These are phyloP conservation scores for Lepidurus packardi DNA, from an alignment of 1,140 invertebrate genomes.

Conservation along the genomic window DNA sequence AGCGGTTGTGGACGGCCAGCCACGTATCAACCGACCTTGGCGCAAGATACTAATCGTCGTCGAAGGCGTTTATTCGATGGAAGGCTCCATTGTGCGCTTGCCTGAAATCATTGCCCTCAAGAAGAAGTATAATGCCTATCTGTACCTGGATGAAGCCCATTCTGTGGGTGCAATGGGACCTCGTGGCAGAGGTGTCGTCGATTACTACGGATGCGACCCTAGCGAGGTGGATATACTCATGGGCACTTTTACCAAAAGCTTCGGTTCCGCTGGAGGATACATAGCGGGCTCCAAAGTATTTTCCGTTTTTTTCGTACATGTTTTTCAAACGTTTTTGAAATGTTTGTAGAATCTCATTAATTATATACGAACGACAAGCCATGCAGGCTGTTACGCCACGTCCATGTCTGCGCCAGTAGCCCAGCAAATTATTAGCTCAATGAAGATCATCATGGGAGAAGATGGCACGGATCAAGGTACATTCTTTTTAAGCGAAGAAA, in stretches of 20 bases:
- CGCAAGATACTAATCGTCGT: conserved; percentile 90
- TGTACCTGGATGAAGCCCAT: conserved; percentile 94
- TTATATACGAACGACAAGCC: conserved; percentile 71
- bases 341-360: conserved; percentile 66
- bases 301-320: conserved; percentile 1
- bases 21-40: conserved; percentile 63
- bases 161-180: conserved; percentile 89
- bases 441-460: conserved; percentile 81
- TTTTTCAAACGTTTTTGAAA: conserved; percentile 14
- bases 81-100: conserved; percentile 87
- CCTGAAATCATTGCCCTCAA: conserved; percentile 85
- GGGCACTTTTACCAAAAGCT: conserved; percentile 94
- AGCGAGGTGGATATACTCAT: conserved; percentile 91
- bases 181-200: conserved; percentile 78
- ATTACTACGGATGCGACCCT: conserved; percentile 76
- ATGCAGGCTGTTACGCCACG: conserved; percentile 80
- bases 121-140: conserved; percentile 89
- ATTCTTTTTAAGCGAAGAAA: too few species aligned
- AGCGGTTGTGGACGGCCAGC: conserved; percentile 75
- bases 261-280: conserved; percentile 96
- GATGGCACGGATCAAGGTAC: conserved; percentile 67
- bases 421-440: conserved; percentile 82
- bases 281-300: conserved; percentile 78
- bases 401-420: conserved; percentile 85
- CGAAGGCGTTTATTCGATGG: conserved; percentile 97